phyloP scores from a whole-genome alignment of 2,888 invertebrate species.

The Cataglyphis albicans region DNA sequence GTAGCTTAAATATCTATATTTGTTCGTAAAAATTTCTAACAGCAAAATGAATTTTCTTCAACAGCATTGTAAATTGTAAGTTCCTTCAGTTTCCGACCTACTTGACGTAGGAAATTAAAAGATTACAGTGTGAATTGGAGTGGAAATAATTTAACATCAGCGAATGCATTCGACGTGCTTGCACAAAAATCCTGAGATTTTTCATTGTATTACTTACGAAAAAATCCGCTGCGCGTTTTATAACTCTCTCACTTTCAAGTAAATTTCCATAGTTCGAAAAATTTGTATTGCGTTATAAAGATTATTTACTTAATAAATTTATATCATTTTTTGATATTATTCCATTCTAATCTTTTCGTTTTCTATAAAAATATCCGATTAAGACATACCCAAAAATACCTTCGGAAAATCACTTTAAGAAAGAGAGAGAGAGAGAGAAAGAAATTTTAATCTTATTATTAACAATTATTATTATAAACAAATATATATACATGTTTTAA shows the following conservation, averaged over 20 bases:
- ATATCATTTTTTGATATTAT: background rate
- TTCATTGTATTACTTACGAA: constrained; percentile 11
- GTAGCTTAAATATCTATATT: background rate
- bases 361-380: background rate
- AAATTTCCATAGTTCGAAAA: constrained; percentile 9
- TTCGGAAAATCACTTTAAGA: background rate
- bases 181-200: background rate
- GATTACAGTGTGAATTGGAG: constrained; percentile 13
- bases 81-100: constrained; percentile 28
- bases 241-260: constrained; percentile 10
- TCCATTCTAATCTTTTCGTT: background rate
- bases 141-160: constrained; percentile 29
- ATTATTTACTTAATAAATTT: background rate
- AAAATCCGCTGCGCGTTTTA: background rate
- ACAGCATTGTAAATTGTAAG: constrained; percentile 8
- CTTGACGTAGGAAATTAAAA: constrained; percentile 32
- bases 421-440: background rate
- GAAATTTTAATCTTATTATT: background rate
- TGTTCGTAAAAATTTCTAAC: background rate
- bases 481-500: background rate
- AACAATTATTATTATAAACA: too few species aligned
- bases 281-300: background rate
- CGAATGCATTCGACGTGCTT: constrained; percentile 19
- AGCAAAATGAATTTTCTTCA: background rate
- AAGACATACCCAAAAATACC: background rate